Percentiles rank a stretch among this genome's conserved stretches.
These are phyloP conservation scores for Tragelaphus buxtoni DNA, from an alignment of 2,113 vertebrate species.

Conservation along the genomic window DNA sequence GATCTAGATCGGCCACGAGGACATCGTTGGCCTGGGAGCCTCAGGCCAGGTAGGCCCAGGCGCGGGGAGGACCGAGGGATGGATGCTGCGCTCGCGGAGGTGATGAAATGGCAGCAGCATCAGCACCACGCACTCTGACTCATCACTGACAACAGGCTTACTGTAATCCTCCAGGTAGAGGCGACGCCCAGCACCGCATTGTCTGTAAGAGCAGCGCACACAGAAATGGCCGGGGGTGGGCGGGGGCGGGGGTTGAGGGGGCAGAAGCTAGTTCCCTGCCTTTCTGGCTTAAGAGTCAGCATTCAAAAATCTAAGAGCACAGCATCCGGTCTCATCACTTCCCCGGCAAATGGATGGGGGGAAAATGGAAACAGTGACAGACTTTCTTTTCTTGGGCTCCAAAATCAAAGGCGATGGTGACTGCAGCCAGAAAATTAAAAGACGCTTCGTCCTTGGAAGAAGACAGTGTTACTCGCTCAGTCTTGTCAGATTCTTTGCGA, in stretches of 20 bases:
- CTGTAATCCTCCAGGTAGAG: constrained; percentile 81
- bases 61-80: background rate
- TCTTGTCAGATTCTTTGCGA: background rate
- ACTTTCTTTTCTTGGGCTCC: background rate
- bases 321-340: background rate
- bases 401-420: background rate
- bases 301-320: background rate
- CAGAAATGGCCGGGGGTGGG: background rate
- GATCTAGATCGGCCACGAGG: background rate
- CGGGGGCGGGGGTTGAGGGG: too few species aligned
- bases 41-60: constrained; percentile 59
- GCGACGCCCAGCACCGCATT: constrained; percentile 1
- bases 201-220: constrained; percentile 55
- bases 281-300: constrained; percentile 37
- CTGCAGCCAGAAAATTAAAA: background rate
- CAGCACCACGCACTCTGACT: constrained; percentile 92
- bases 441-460: background rate
- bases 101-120: constrained; percentile 91
- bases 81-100: constrained; percentile 63
- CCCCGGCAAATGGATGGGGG: background rate
- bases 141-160: constrained; percentile 89
- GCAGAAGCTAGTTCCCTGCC: constrained; percentile 32
- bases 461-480: background rate
- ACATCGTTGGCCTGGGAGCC: constrained; percentile 37
- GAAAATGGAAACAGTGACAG: background rate